Percentiles rank a stretch among this genome's conserved stretches.
Evolutionary conservation across 1,140 invertebrate species (phyloP).

Genomic region (Stegodyphus dumicola): DNA sequence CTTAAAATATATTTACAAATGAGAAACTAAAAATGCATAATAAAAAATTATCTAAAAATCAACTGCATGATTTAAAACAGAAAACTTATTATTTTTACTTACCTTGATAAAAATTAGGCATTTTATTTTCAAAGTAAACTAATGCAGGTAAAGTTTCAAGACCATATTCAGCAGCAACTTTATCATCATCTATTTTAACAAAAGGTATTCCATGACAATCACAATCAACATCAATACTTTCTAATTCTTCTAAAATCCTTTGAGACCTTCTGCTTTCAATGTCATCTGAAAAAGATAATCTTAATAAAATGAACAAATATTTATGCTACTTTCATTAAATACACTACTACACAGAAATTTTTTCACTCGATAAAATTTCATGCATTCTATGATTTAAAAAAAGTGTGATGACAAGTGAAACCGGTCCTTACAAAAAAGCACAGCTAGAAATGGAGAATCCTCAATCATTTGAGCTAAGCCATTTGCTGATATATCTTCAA

Average conservation of each 20-base stretch:
- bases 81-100: background rate
- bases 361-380: no score
- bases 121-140: slow-evolving; percentile 89
- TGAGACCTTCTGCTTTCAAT: slow-evolving; percentile 90
- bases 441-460: slow-evolving; percentile 81
- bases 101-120: slow-evolving; percentile 92
- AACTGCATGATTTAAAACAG: background rate
- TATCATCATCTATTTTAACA: slow-evolving; percentile 72
- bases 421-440: slow-evolving; percentile 64
- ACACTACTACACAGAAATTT: no score
- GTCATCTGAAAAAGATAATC: slow-evolving; percentile 76
- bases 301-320: background rate
- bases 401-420: background rate
- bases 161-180: slow-evolving; percentile 86
- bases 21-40: background rate
- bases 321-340: background rate
- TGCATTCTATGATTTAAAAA: background rate
- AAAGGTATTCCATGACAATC: slow-evolving; percentile 76
- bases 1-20: slow-evolving; percentile 63
- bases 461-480: slow-evolving; percentile 80
- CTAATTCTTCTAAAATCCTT: slow-evolving; percentile 76
- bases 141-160: slow-evolving; percentile 83
- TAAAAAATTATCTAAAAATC: background rate
- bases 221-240: slow-evolving; percentile 63
- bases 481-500: slow-evolving; percentile 87